Percentiles rank a stretch among this genome's conserved stretches.
phyloP scores from a whole-genome alignment of 1,140 invertebrate species.

The Micrasema longulum region DNA sequence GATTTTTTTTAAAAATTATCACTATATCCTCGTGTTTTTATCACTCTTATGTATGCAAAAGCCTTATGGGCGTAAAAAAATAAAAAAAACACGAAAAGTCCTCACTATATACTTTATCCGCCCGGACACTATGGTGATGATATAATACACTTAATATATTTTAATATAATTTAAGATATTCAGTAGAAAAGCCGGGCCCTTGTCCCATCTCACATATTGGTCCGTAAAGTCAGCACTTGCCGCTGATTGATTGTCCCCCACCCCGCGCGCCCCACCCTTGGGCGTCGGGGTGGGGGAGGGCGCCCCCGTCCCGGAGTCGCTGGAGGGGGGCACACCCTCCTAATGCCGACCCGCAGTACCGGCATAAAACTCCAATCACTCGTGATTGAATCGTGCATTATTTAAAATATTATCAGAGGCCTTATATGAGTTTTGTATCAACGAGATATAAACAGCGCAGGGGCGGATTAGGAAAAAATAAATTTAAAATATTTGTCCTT shows the following conservation, averaged over 20 bases:
- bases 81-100: too few relatives aligned
- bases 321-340: constrained; percentile 12
- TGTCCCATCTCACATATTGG: constrained; percentile 51
- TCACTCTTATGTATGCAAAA: too few relatives aligned
- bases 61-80: too few relatives aligned
- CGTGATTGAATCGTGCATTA: constrained; percentile 29
- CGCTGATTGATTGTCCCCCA: constrained; percentile 52
- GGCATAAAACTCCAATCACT: constrained; percentile 27
- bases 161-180: constrained; percentile 2
- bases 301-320: not conserved
- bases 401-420: constrained; percentile 20
- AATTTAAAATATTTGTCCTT: too few relatives aligned
- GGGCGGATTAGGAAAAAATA: not conserved
- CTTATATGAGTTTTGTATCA: constrained; percentile 5
- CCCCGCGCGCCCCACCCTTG: constrained; percentile 1
- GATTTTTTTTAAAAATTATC: too few relatives aligned
- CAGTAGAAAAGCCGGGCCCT: not conserved
- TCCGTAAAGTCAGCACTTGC: constrained; percentile 52
- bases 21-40: too few relatives aligned
- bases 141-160: not conserved
- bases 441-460: not conserved
- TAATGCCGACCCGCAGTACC: not conserved
- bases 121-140: too few relatives aligned
- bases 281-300: not conserved
- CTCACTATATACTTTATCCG: too few relatives aligned